phyloP scores from a whole-genome alignment of 2,888 invertebrate genomes.

The Megastigmus dorsalis region DNA sequence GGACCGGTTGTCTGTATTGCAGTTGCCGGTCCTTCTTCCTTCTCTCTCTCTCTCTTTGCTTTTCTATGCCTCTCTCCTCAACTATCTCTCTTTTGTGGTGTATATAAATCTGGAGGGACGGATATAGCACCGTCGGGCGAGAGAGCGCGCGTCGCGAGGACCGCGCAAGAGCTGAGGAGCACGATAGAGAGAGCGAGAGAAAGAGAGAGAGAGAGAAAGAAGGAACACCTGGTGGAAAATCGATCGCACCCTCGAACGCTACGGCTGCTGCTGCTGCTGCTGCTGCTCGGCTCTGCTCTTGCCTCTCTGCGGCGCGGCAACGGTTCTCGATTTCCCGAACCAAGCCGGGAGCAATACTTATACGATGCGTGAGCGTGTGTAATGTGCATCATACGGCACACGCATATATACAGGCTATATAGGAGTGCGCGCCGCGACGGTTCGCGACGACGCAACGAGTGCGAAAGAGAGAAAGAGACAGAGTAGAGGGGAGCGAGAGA shows the following conservation, averaged over 20 bases:
- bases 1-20: constrained; percentile 23
- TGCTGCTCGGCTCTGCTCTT: neutral
- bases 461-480: neutral
- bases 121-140: neutral
- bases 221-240: constrained; percentile 52
- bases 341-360: neutral
- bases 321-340: constrained; percentile 52
- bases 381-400: neutral
- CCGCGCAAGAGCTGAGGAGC: neutral
- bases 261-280: too few species aligned
- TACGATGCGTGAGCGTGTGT: neutral
- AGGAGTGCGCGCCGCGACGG: neutral
- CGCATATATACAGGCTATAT: too few species aligned
- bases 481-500: neutral
- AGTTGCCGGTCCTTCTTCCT: constrained; percentile 20
- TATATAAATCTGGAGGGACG: constrained; percentile 36
- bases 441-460: too few species aligned
- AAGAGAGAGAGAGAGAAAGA: neutral
- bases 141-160: neutral
- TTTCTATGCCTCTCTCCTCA: too few species aligned
- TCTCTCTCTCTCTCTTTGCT: neutral
- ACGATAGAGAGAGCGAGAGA: neutral
- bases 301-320: constrained; percentile 10
- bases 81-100: neutral
- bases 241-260: too few species aligned